Base-by-base conservation (phyloP, 1,140 invertebrate species). In the Drosophila prosaltans region DNA sequence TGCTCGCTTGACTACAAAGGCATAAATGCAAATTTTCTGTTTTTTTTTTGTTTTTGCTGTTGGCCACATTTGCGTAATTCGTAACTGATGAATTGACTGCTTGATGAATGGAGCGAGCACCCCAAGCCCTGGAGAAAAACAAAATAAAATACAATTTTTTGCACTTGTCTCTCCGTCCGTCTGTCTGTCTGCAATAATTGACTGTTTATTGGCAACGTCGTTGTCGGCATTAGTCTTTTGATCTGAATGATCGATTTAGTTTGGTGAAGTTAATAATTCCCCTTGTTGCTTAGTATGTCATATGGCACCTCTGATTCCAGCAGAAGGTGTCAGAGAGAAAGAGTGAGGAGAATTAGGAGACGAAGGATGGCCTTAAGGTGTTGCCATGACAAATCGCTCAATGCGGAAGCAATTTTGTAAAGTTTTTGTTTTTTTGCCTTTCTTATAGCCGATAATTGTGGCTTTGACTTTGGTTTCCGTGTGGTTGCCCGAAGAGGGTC, bases 381-480 rank as follows among this genome's bases (percentile, higher is more conserved):
- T 83, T 88, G 80, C 83, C 84, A 48, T 88, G 84, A 86, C 83
- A 86, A 86, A 86, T 86, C 77, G 83, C 66, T 62, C 65, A 80
- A 69, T 62, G 83, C 83, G 83, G 83, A 86, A 86, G 83, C 80
- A 80, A 83, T 83, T 86, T 82, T 55, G 32, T 57, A 64, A 62
- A 67, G 74, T 58, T 64, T 65, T 51, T 70, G 6, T 36, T 36
- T 36, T 36, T 36, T 16, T 28, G n/a, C 48, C 72, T 64, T 83
- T 76, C 58, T 69, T 69, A 69, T 70, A 54, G 57, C 69, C 66
- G 55, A 48, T 86, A 85, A 82, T 85, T 88, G 79, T 64, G 80
- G 82, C 75, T 88, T 85, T 85, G 81, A 86, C 79, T 88, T 88
- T 88, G 82, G 74, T 82, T 86, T 86, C 82, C 82, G 82, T 81